Base-by-base conservation (phyloP, 2,797 vertebrate genomes). In the Intellagama lesueurii region DNA sequence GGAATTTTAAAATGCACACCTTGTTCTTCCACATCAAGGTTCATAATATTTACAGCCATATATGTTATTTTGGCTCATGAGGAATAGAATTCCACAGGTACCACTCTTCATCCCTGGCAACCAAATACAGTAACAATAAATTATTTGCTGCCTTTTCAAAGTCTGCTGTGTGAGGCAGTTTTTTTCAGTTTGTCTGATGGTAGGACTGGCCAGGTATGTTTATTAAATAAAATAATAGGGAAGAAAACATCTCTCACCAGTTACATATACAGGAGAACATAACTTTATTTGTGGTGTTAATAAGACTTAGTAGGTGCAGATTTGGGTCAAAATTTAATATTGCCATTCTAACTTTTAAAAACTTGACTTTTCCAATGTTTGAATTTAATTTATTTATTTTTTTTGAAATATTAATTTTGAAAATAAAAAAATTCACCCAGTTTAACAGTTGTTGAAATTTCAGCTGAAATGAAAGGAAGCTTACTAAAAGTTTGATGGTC, bases 351-450 rank as follows among this genome's bases (percentile, higher is more conserved):
- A 17, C 26, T 83, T 56, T 56, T 56, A 49, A 44, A 32, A 26
- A 28, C 35, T 9, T 72, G 68, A 70, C 47, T 8, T 66, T 60
- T 68, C 64, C 17, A 69, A 24, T n/a, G 5, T 79, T 79, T 86
- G 77, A 40, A 88, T 56, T 52, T 52, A 52, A 52, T 8, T 8
- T 52, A 52, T n/a, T n/a, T n/a, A n/a, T n/a, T n/a, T n/a, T 56
- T 56, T 56, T 56, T 56, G 52, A 40, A 40, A 40, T 40, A 40
- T 40, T 40, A 40, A 75, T 11, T 87, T 60, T 0, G 0, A 6
- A 66, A 75, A 78, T 86, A 30, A 30, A 30, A 91, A 52, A 85
- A 87, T 93, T 84, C 8, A 26, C 28, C 17, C 30, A 87, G 60
- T 73, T 60, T 60, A 72, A 81, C 35, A 9, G 30, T 64, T 47